Evolutionary conservation across 2,797 vertebrate species (phyloP).

Genomic region (Typhlichthys eigenmanni): DNA sequence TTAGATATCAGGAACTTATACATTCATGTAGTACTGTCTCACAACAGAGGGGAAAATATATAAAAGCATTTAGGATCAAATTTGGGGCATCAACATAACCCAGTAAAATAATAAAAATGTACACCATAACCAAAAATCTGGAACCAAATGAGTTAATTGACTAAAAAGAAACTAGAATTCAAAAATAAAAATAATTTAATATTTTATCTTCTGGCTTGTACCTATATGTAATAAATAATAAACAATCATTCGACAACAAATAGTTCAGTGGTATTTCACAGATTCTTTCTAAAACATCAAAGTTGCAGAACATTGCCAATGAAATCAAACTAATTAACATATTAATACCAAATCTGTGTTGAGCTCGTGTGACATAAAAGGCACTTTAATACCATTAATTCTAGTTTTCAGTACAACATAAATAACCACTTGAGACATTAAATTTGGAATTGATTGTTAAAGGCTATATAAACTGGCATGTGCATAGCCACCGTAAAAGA

Average conservation of each 20-base stretch:
- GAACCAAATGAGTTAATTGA: not conserved
- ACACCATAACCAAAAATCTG: conserved; percentile 4
- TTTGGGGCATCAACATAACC: not conserved
- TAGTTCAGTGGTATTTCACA: not conserved
- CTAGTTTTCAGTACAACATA: not conserved
- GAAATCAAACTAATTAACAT: conserved; percentile 9
- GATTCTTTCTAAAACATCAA: not conserved
- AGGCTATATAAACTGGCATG: too few species aligned
- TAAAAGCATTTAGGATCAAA: not conserved
- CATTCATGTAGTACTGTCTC: conserved; percentile 19
- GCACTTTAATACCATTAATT: conserved; percentile 44
- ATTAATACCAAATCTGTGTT: conserved; percentile 16
- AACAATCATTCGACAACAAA: conserved; percentile 1
- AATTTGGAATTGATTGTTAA: not conserved
- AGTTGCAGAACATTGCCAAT: conserved; percentile 5
- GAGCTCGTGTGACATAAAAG: conserved; percentile 38
- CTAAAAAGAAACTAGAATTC: not conserved
- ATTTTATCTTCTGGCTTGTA: not conserved
- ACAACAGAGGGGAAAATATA: conserved; percentile 3
- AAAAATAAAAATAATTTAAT: not conserved
- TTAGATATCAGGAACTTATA: conserved; percentile 32
- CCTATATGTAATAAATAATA: not conserved
- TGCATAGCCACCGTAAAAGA: not conserved
- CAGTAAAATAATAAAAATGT: conserved; percentile 1
- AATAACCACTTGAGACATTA: conserved; percentile 11